Conservation (phyloP, 2,888 invertebrate species). For the Rhingia campestris region DNA sequence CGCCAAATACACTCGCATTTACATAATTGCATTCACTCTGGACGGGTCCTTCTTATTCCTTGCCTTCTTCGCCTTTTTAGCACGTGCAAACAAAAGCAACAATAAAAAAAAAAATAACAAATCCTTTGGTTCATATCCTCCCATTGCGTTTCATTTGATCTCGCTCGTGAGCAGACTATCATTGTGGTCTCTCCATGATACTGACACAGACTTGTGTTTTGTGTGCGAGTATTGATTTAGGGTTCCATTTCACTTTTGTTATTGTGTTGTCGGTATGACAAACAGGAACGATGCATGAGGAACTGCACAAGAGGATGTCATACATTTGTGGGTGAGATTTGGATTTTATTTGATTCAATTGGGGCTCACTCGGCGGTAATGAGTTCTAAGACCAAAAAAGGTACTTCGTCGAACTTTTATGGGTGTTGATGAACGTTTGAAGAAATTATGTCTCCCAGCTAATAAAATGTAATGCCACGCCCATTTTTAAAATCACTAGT, state of each 20-base stretch:
- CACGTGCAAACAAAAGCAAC: background rate
- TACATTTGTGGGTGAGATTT: no score
- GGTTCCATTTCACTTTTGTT: background rate
- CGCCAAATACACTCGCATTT: constrained; percentile 58
- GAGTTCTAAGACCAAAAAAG: no score
- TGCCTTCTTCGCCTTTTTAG: constrained; percentile 18
- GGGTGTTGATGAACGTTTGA: no score
- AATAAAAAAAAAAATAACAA: constrained; percentile 9
- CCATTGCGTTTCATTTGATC: constrained; percentile 49
- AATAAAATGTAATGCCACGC: no score
- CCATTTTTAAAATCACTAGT: no score
- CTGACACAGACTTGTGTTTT: constrained; percentile 1
- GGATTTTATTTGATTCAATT: no score
- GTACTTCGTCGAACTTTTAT: no score
- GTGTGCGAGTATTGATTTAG: constrained; percentile 4
- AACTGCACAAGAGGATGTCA: no score
- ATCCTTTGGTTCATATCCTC: constrained; percentile 25
- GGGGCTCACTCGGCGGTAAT: no score
- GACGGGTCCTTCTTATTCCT: constrained; percentile 22
- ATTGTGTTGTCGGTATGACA: background rate
- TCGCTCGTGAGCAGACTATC: constrained; percentile 36
- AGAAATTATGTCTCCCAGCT: no score
- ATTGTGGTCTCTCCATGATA: constrained; percentile 15
- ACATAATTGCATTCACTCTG: constrained; percentile 69
- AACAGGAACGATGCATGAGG: background rate